Conservation (phyloP, 2,113 vertebrate species). For the Mesitornis unicolor region DNA sequence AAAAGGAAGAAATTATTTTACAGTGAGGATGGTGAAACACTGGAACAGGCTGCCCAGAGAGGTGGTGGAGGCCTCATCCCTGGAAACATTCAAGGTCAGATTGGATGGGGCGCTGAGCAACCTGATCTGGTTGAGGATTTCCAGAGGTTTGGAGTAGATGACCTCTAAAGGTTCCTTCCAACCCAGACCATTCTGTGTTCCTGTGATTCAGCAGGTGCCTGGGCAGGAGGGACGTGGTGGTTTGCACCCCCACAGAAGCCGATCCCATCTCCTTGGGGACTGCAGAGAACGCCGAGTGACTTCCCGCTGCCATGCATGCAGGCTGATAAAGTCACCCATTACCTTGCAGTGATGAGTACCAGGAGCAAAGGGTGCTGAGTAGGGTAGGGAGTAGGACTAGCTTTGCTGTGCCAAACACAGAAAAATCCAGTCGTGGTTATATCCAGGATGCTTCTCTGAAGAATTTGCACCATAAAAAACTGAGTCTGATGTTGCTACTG, state of each 20-base stretch:
- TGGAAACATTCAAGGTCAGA: too few relatives aligned
- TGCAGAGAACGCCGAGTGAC: not conserved
- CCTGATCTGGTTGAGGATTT: too few relatives aligned
- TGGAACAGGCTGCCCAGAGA: too few relatives aligned
- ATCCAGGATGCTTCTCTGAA: not conserved
- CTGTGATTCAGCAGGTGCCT: too few relatives aligned
- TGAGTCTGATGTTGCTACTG: not conserved
- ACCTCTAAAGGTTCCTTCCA: too few relatives aligned
- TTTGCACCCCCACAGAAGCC: not conserved
- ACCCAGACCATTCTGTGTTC: too few relatives aligned
- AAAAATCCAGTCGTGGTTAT: not conserved
- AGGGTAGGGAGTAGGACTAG: not conserved
- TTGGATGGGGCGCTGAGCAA: too few relatives aligned
- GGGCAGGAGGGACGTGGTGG: not conserved
- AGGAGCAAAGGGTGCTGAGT: not conserved
- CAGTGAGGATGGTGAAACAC: too few relatives aligned
- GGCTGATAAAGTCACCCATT: not conserved
- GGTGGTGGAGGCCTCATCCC: too few relatives aligned
- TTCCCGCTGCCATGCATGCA: not conserved
- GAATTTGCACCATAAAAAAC: not conserved
- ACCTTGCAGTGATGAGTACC: not conserved
- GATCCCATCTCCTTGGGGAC: not conserved
- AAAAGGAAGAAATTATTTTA: too few relatives aligned
- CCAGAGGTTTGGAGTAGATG: too few relatives aligned
- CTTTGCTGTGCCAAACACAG: not conserved